phyloP scores from a whole-genome alignment of 2,797 vertebrate genomes.

The Myoxocephalus aenaeus region DNA sequence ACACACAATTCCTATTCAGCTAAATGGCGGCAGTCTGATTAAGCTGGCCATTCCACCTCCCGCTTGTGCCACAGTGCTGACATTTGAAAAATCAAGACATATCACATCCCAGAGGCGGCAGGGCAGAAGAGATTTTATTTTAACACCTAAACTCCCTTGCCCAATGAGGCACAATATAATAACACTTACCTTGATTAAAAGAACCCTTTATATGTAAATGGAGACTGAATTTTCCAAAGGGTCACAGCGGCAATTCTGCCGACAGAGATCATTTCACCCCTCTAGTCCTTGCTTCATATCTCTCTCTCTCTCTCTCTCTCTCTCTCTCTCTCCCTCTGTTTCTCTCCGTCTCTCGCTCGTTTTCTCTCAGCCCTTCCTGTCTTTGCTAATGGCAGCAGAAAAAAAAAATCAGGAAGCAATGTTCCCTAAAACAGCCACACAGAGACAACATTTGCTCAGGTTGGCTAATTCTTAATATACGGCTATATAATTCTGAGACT shows the following conservation, averaged over 20 bases:
- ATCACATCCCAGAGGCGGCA: constrained; percentile 93
- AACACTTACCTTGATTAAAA: constrained; percentile 99
- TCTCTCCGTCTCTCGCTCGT: constrained; percentile 77
- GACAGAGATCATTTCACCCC: constrained; percentile 93
- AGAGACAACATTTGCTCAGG: constrained; percentile 99
- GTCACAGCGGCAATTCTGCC: constrained; percentile 89
- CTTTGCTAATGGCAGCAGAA: constrained; percentile 91
- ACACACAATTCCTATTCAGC: constrained; percentile 71
- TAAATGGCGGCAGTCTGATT: constrained; percentile 96
- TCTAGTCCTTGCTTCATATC: constrained; percentile 55
- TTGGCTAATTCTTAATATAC: constrained; percentile 99
- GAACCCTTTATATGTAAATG: constrained; percentile 99
- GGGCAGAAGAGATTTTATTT: constrained; percentile 96
- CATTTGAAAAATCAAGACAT: constrained; percentile 98
- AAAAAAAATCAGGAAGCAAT: constrained; percentile 90
- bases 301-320: constrained; percentile 58
- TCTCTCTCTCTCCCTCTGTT: constrained; percentile 57
- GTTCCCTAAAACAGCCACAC: constrained; percentile 99
- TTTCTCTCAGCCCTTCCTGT: constrained; percentile 84
- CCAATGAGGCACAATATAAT: constrained; percentile 99
- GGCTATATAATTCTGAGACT: constrained; percentile 99
- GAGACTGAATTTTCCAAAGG: constrained; percentile 91
- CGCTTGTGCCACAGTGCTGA: constrained; percentile 94
- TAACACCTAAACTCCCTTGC: constrained; percentile 96
- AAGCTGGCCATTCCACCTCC: constrained; percentile 94